phyloP scores from a whole-genome alignment of 2,113 vertebrate species.

The Cephalopholis sonnerati region DNA sequence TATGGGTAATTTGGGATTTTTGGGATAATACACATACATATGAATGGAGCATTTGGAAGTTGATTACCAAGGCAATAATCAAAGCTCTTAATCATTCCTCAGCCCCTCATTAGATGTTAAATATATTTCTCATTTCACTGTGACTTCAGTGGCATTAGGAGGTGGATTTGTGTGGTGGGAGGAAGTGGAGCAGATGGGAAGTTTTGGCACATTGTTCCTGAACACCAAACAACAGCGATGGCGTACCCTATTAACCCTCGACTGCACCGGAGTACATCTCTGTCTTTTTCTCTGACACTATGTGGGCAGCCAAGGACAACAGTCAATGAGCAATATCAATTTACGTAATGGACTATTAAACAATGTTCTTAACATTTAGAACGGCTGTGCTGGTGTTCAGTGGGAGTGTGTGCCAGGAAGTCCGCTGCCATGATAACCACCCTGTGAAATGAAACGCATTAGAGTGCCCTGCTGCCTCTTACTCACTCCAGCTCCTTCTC shows the following conservation, averaged over 20 bases:
- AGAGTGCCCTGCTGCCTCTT: constrained; percentile 40
- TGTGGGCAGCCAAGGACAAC: constrained; percentile 74
- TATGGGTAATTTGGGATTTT: too few relatives aligned
- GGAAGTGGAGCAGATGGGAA: constrained; percentile 32
- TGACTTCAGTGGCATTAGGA: not conserved
- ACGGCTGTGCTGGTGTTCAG: constrained; percentile 52
- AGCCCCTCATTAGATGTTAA: not conserved
- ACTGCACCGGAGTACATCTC: constrained; percentile 37
- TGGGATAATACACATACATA: too few relatives aligned
- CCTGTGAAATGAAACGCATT: constrained; percentile 55
- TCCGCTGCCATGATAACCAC: constrained; percentile 39
- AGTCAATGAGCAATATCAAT: constrained; percentile 80
- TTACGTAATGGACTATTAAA: constrained; percentile 80
- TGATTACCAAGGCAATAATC: too few relatives aligned
- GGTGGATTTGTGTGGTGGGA: not conserved
- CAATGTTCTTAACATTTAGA: constrained; percentile 74
- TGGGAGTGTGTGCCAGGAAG: constrained; percentile 60
- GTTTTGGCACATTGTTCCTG: constrained; percentile 28
- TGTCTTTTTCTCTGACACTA: constrained; percentile 50
- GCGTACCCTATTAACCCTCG: constrained; percentile 24
- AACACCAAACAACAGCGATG: constrained; percentile 44
- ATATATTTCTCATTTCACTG: not conserved
- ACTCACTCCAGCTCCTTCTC: constrained; percentile 27
- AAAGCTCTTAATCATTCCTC: too few relatives aligned
- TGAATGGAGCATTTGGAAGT: too few relatives aligned